A percentile compares a stretch with the other conserved stretches of the same genome.
Evolutionary conservation across 2,797 vertebrate genomes (phyloP).

Genomic region (Holocentrus rufus): DNA sequence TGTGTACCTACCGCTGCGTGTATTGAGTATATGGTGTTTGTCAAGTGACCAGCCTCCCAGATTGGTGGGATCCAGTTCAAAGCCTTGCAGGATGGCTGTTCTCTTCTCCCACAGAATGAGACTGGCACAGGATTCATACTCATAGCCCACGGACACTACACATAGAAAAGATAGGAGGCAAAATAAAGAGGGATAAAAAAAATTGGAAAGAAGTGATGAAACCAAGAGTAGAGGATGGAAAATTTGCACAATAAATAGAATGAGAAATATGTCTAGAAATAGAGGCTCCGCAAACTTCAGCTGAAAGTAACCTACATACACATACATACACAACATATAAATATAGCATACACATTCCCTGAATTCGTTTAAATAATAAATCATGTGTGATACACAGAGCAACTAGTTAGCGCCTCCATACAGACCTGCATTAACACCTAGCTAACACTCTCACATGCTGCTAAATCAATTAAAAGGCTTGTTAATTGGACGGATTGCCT

Average conservation of each 20-base stretch:
- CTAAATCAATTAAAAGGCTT: conserved; percentile 74
- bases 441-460: conserved; percentile 67
- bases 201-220: conserved; percentile 3
- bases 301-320: conserved; percentile 30
- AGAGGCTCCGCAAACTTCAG: conserved; percentile 37
- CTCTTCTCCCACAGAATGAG: conserved; percentile 99
- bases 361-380: conserved; percentile 57
- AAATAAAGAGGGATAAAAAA: not conserved
- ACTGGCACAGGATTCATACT: conserved; percentile 96
- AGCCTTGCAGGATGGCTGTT: conserved; percentile 92
- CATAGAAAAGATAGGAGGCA: conserved; percentile 10
- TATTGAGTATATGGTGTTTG: conserved; percentile 96
- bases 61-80: conserved; percentile 95
- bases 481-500: conserved; percentile 74
- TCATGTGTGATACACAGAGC: conserved; percentile 64
- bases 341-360: not conserved
- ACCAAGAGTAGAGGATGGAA: conserved; percentile 6
- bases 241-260: conserved; percentile 1
- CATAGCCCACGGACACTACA: conserved; percentile 96
- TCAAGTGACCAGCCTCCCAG: conserved; percentile 97
- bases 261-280: not conserved
- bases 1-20: conserved; percentile 89
- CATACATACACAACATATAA: not conserved
- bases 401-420: conserved; percentile 76
- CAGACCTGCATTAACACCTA: conserved; percentile 68